These are phyloP conservation scores for Glossophaga mutica DNA, from an alignment of 2,797 vertebrate species.

Conservation along the genomic window DNA sequence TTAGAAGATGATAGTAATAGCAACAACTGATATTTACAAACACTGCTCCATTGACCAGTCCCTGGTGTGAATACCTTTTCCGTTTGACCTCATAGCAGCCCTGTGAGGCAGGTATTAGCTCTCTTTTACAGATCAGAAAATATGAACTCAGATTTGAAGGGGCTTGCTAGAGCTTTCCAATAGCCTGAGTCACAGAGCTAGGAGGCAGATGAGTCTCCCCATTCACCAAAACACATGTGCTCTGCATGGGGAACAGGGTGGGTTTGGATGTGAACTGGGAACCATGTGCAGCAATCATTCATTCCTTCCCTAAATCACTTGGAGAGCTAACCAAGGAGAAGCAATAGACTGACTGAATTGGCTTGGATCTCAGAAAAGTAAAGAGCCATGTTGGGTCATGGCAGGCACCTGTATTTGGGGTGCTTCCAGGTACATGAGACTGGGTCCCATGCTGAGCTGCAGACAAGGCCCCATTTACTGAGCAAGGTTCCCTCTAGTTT, in stretches of 20 bases:
- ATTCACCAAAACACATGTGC: background rate
- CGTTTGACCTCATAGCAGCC: background rate
- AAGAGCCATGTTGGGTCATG: background rate
- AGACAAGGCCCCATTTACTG: rapidly evolving
- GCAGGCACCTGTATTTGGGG: background rate
- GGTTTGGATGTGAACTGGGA: background rate
- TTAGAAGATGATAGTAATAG: background rate
- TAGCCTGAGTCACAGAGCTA: background rate
- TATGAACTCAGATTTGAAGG: background rate
- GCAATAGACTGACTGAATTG: background rate
- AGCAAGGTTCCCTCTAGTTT: background rate
- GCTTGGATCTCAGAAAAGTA: background rate
- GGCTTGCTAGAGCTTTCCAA: background rate
- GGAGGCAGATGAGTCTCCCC: background rate
- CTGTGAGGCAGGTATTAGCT: background rate
- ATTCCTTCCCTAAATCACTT: background rate
- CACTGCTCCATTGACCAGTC: background rate
- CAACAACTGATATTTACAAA: background rate
- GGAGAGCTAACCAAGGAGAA: background rate
- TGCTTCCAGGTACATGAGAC: background rate
- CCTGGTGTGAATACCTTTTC: background rate
- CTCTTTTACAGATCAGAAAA: background rate
- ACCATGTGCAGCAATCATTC: background rate
- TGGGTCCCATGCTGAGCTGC: background rate
- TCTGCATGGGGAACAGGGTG: background rate